These are phyloP conservation scores for Chymomyza costata DNA, from an alignment of 1,140 invertebrate species.

Conservation along the genomic window DNA sequence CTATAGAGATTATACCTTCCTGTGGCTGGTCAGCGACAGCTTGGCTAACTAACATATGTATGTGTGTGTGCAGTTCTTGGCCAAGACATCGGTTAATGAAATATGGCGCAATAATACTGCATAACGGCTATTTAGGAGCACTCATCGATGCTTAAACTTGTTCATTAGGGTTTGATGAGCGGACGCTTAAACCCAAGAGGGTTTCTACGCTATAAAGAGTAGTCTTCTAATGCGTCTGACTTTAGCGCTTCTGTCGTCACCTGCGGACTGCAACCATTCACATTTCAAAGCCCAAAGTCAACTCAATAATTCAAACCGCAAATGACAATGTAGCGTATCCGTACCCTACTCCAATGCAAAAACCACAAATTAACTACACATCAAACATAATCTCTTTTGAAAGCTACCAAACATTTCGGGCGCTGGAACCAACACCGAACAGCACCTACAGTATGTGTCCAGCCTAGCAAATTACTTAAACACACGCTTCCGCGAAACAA, in stretches of 20 bases:
- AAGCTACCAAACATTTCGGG: constrained; percentile 33
- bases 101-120: constrained; percentile 67
- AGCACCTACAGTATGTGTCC: constrained; percentile 44
- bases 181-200: background rate
- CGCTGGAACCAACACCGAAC: constrained; percentile 35
- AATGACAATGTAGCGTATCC: background rate
- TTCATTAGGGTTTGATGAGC: background rate
- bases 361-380: constrained; percentile 69
- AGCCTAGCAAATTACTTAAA: constrained; percentile 67
- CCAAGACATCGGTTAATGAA: constrained; percentile 53
- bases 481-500: constrained; percentile 31
- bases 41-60: background rate
- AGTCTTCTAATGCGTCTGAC: constrained; percentile 48
- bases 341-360: constrained; percentile 19
- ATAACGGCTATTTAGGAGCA: constrained; percentile 71
- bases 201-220: background rate
- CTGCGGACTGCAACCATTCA: constrained; percentile 4
- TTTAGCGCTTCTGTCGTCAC: constrained; percentile 53
- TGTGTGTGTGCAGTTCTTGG: background rate
- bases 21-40: background rate
- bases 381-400: constrained; percentile 73
- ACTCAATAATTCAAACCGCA: constrained; percentile 5
- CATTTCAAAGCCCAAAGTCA: constrained; percentile 24
- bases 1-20: constrained; percentile 73
- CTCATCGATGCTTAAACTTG: constrained; percentile 32